Conservation (phyloP, 2,797 vertebrate genomes). For the Rhabdomys pumilio region DNA sequence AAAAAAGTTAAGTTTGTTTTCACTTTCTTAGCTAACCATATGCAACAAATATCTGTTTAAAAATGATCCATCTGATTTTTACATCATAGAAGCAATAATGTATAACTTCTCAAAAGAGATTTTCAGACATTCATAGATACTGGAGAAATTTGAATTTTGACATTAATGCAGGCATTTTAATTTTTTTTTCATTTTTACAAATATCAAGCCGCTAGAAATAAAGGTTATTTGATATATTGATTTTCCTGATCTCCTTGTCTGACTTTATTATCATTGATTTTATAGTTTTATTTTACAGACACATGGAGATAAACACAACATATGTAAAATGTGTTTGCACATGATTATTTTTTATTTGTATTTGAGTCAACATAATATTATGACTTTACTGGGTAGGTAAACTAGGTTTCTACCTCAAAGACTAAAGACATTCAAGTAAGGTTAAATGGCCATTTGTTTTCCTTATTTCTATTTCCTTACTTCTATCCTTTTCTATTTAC, state of each 20-base stretch:
- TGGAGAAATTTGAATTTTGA: neutral
- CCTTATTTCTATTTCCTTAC: neutral
- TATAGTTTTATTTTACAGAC: neutral
- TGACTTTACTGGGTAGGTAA: neutral
- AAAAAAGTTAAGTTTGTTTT: neutral
- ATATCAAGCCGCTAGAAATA: neutral
- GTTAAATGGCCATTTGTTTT: neutral
- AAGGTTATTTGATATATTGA: neutral
- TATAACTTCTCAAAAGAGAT: neutral
- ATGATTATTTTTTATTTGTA: neutral
- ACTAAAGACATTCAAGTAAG: neutral
- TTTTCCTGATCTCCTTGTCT: neutral
- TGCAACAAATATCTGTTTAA: constrained; percentile 16
- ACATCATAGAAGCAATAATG: neutral
- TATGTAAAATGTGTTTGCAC: neutral
- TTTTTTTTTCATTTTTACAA: neutral
- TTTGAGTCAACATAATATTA: neutral
- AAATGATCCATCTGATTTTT: neutral
- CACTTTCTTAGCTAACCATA: neutral
- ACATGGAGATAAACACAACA: neutral
- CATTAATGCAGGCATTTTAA: neutral
- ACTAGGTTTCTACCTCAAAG: neutral
- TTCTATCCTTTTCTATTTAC: neutral
- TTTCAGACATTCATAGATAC: neutral
- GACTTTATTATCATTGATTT: neutral